Conservation (phyloP, 2,113 vertebrate species). For the Cervus canadensis region DNA sequence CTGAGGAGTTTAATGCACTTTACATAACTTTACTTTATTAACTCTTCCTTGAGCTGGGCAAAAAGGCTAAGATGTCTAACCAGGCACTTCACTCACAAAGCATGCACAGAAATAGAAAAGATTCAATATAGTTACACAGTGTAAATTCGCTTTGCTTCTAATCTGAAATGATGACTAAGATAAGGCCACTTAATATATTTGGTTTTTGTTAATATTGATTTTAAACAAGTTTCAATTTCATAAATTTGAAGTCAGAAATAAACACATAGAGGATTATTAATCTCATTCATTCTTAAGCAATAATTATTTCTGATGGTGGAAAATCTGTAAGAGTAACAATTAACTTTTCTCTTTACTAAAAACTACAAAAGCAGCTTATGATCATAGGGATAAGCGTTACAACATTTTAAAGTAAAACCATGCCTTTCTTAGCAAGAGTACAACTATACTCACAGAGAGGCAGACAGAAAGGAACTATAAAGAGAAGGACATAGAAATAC, state of each 20-base stretch:
- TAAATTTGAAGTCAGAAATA: conserved; percentile 32
- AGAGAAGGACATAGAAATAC: not conserved
- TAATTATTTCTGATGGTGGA: not conserved
- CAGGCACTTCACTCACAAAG: not conserved
- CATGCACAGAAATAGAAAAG: not conserved
- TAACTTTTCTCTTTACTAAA: not conserved
- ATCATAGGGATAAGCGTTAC: not conserved
- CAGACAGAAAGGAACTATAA: not conserved
- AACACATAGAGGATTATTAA: conserved; percentile 20
- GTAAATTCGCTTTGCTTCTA: not conserved
- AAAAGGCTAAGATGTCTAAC: conserved; percentile 35
- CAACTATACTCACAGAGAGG: not conserved
- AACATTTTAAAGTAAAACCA: not conserved
- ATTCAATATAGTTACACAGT: not conserved
- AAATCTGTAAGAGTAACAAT: not conserved
- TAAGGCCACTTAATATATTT: not conserved
- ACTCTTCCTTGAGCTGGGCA: conserved; percentile 46
- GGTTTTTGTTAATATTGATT: not conserved
- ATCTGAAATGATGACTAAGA: conserved; percentile 19
- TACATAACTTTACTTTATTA: conserved; percentile 69
- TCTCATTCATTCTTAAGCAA: not conserved
- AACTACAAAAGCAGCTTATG: not conserved
- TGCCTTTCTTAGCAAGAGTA: not conserved
- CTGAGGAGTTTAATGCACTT: conserved; percentile 63
- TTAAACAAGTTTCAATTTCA: conserved; percentile 10